Evolutionary conservation across 2,113 vertebrate species (phyloP).

Genomic region (Edolisoma coerulescens): DNA sequence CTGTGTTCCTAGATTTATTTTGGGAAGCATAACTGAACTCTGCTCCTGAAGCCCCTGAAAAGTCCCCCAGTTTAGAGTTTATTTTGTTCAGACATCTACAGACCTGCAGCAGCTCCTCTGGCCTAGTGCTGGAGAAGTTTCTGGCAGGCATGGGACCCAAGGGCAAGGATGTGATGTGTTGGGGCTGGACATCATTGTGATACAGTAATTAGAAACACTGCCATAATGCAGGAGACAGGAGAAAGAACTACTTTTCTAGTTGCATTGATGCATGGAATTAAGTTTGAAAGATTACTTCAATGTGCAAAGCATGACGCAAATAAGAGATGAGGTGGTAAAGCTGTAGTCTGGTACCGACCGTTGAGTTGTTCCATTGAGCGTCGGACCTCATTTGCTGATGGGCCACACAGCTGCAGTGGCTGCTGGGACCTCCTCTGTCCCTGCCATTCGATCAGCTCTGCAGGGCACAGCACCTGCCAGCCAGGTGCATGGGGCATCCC

Average conservation of each 20-base stretch:
- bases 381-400: neutral
- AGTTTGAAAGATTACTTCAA: neutral
- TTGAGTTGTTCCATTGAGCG: neutral
- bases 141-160: neutral
- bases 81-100: neutral
- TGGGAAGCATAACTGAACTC: neutral
- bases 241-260: neutral
- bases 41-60: neutral
- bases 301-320: neutral
- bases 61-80: neutral
- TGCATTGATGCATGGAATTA: neutral
- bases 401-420: neutral
- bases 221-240: accelerated
- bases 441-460: neutral
- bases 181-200: accelerated
- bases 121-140: neutral
- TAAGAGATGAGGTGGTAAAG: neutral
- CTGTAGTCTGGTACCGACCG: accelerated
- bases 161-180: neutral
- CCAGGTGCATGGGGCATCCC: neutral
- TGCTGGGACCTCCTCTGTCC: neutral
- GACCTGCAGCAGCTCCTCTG: neutral
- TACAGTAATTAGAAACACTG: neutral
- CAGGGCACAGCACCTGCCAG: neutral
- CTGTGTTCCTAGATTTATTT: neutral